A percentile compares a stretch with the other conserved stretches of the same genome.
Evolutionary conservation across 2,888 invertebrate species (phyloP).

Genomic region (Nomada lathburiana): DNA sequence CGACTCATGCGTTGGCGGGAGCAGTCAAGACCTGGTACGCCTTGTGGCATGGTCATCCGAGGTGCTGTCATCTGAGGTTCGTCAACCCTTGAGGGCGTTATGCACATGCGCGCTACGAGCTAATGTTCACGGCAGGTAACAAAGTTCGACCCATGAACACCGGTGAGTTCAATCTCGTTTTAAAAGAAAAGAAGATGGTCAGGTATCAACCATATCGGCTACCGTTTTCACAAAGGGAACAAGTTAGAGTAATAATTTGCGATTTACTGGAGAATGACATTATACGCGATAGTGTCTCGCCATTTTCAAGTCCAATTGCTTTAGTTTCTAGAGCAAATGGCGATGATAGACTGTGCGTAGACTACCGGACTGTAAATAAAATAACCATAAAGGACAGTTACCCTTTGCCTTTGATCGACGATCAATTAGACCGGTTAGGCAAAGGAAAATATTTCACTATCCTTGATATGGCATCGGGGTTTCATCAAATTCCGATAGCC

Average conservation of each 20-base stretch:
- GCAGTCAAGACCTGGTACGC: constrained; percentile 14
- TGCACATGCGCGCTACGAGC: neutral
- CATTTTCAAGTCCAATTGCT: neutral
- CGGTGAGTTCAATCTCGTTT: neutral
- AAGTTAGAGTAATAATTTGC: neutral
- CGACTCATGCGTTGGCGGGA: constrained; percentile 2
- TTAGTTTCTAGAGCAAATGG: neutral
- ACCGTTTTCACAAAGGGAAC: neutral
- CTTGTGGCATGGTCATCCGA: neutral
- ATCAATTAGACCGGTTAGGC: neutral
- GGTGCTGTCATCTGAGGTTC: no score
- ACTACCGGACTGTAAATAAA: no score
- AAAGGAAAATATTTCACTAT: neutral
- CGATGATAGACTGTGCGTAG: no score
- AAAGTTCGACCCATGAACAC: constrained; percentile 8
- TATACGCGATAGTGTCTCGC: neutral
- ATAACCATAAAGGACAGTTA: no score
- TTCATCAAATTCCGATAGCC: neutral
- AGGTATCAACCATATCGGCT: constrained; percentile 1
- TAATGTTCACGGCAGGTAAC: neutral
- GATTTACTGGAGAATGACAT: neutral
- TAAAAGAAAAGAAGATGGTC: neutral
- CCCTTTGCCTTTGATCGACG: neutral
- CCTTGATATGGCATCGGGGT: no score
- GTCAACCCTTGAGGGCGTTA: neutral